Percentiles rank a stretch among this genome's conserved stretches.
Evolutionary conservation across 2,888 invertebrate species (phyloP).

Genomic region (Tenthredo livida): DNA sequence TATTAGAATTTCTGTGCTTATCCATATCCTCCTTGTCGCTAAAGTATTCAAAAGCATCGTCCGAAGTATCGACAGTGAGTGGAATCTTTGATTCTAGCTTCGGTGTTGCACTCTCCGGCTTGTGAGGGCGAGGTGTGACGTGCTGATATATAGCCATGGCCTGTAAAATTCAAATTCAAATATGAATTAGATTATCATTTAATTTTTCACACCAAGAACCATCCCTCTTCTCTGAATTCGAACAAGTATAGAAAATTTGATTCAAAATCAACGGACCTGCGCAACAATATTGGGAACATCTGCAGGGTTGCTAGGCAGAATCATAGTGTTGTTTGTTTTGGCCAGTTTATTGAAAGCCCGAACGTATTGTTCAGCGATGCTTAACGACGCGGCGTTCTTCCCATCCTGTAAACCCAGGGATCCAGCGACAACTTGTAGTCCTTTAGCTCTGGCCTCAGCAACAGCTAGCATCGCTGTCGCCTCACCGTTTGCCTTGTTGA

Average conservation of each 20-base stretch:
- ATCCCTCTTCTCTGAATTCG: neutral
- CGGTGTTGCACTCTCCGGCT: slow-evolving; percentile 13
- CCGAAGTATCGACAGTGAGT: slow-evolving; percentile 60
- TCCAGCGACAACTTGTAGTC: slow-evolving; percentile 88
- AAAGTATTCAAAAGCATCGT: slow-evolving; percentile 74
- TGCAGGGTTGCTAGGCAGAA: slow-evolving; percentile 94
- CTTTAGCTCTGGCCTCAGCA: slow-evolving; percentile 94
- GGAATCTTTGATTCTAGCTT: slow-evolving; percentile 53
- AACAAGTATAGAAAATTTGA: slow-evolving; percentile 19
- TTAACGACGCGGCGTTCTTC: slow-evolving; percentile 93
- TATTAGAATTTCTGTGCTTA: slow-evolving; percentile 62
- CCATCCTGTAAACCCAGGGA: slow-evolving; percentile 86
- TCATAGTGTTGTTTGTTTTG: slow-evolving; percentile 95
- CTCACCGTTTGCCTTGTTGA: slow-evolving; percentile 95
- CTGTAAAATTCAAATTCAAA: slow-evolving; percentile 61
- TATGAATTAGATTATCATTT: neutral
- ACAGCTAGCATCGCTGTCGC: slow-evolving; percentile 94
- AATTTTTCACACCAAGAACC: neutral
- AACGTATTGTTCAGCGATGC: slow-evolving; percentile 97
- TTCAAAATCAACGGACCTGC: slow-evolving; percentile 81
- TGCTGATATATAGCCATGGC: slow-evolving; percentile 78
- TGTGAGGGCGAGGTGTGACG: slow-evolving; percentile 66
- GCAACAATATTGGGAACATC: slow-evolving; percentile 89
- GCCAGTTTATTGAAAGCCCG: slow-evolving; percentile 96
- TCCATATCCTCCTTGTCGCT: slow-evolving; percentile 77